Evolutionary conservation across 2,888 invertebrate genomes (phyloP).

Genomic region (Lobophora halterata): DNA sequence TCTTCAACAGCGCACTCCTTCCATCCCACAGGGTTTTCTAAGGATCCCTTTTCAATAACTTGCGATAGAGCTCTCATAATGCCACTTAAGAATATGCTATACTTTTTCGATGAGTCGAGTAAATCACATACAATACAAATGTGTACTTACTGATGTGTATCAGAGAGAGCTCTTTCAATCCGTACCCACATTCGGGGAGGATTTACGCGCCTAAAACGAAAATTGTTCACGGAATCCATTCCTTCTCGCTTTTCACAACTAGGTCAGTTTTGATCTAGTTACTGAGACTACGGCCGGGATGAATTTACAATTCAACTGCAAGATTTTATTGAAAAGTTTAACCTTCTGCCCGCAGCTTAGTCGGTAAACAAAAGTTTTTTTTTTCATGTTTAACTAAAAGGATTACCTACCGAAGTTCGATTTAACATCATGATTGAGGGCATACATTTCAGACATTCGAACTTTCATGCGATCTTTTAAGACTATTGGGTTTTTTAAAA

Average conservation of each 20-base stretch:
- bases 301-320: too few species aligned
- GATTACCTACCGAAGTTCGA: too few species aligned
- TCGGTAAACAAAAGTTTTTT: too few species aligned
- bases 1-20: conserved; percentile 23
- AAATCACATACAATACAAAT: conserved; percentile 29
- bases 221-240: conserved; percentile 30
- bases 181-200: conserved; percentile 26
- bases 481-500: too few species aligned
- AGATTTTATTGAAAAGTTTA: too few species aligned
- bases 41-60: conserved; percentile 25
- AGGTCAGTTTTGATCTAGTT: conserved; percentile 26
- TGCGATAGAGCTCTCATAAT: conserved; percentile 22
- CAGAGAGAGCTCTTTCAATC: conserved; percentile 27
- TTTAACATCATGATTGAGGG: too few species aligned
- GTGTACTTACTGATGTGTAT: conserved; percentile 27
- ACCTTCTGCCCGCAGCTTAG: too few species aligned
- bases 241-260: conserved; percentile 22
- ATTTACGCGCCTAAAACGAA: conserved; percentile 32
- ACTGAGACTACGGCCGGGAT: too few species aligned
- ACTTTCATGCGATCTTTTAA: too few species aligned
- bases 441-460: too few species aligned
- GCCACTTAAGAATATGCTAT: conserved; percentile 23
- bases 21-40: conserved; percentile 26
- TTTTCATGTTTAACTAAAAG: too few species aligned
- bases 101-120: conserved; percentile 16